Percentiles rank a stretch among this genome's conserved stretches.
phyloP scores from a whole-genome alignment of 2,797 vertebrate genomes.

The Acanthurus leucopareius region DNA sequence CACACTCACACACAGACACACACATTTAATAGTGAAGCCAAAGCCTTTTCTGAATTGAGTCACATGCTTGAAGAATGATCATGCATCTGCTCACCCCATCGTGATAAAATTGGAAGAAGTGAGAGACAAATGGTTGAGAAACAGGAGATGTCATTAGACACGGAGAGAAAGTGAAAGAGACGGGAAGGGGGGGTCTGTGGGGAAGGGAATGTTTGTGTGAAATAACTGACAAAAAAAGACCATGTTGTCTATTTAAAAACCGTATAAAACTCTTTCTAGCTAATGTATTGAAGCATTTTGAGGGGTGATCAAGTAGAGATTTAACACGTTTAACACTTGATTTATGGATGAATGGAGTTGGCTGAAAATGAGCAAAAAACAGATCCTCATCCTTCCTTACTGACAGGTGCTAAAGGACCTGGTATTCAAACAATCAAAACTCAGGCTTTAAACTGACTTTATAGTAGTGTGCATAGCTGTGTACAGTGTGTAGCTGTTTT shows the following conservation, averaged over 20 bases:
- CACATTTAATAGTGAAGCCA: neutral
- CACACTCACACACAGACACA: constrained; percentile 6
- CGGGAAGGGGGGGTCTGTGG: neutral
- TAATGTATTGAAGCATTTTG: neutral
- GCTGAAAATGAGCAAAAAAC: neutral
- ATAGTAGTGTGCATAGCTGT: no score
- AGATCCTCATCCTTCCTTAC: no score
- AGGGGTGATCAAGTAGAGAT: neutral
- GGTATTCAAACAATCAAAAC: neutral
- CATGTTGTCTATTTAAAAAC: neutral
- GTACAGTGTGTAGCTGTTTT: no score
- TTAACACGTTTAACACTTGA: no score
- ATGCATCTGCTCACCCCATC: constrained; percentile 15
- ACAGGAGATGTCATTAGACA: constrained; percentile 24
- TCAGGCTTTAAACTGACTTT: no score
- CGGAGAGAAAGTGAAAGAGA: neutral
- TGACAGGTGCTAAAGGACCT: neutral
- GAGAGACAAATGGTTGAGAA: constrained; percentile 22
- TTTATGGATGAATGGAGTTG: neutral
- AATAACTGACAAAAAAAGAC: neutral
- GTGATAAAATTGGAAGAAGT: neutral
- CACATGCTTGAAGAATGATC: constrained; percentile 21
- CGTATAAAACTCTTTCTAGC: neutral
- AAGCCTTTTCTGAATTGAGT: constrained; percentile 9
- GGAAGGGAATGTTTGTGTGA: constrained; percentile 13